These are phyloP conservation scores for Cryptomyrus ogoouensis DNA, from an alignment of 2,113 vertebrate species.

Conservation along the genomic window DNA sequence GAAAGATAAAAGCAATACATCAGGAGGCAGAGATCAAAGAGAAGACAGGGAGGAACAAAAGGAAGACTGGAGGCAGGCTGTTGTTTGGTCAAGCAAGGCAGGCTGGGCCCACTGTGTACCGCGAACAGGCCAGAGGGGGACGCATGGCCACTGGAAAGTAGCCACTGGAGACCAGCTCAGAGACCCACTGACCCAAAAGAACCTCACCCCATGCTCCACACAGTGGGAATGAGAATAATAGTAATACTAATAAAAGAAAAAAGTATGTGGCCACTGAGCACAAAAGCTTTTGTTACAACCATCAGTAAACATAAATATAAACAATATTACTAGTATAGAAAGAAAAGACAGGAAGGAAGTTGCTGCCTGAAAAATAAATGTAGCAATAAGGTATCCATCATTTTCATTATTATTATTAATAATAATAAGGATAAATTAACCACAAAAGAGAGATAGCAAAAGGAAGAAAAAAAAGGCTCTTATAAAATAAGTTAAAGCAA, in stretches of 20 bases:
- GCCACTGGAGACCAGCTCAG: no score
- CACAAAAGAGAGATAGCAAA: not conserved
- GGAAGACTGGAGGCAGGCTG: not conserved
- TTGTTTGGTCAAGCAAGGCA: not conserved
- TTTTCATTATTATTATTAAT: no score
- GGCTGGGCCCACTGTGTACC: not conserved
- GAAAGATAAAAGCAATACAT: not conserved
- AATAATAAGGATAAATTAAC: not conserved
- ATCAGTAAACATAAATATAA: not conserved
- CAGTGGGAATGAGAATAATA: no score
- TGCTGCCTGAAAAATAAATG: not conserved
- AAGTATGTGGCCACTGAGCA: not conserved
- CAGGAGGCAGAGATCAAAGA: not conserved
- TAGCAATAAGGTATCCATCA: not conserved
- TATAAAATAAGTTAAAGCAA: no score
- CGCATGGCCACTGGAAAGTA: no score
- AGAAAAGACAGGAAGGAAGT: not conserved
- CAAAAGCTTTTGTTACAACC: not conserved
- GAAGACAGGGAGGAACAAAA: not conserved
- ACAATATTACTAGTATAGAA: not conserved
- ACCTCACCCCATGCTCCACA: no score
- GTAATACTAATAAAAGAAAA: not conserved
- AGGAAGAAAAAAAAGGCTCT: no score
- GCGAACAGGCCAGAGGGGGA: not conserved
- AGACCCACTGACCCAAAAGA: no score